A percentile compares a stretch with the other conserved stretches of the same genome.
Conservation (phyloP, 2,113 vertebrate genomes). For the Stomatorhinus ivindoensis region DNA sequence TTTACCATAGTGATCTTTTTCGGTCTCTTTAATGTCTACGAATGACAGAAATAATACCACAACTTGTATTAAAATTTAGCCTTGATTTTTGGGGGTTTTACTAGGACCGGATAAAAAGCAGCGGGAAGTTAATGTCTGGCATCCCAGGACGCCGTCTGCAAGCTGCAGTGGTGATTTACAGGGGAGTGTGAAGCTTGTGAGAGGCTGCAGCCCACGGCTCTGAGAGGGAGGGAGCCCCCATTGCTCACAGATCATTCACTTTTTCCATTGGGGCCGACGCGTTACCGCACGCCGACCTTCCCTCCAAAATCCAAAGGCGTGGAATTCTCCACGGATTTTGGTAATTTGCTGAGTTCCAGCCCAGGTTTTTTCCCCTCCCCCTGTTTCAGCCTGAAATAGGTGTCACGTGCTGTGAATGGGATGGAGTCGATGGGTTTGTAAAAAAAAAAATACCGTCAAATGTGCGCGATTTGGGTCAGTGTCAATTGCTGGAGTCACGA, state of each 20-base stretch:
- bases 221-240: background rate
- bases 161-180: background rate
- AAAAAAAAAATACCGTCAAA: conserved; percentile 35
- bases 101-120: background rate
- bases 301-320: background rate
- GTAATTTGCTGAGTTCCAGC: conserved; percentile 27
- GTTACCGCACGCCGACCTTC: conserved; percentile 22
- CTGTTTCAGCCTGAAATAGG: conserved; percentile 15
- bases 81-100: background rate
- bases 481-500: background rate
- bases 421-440: conserved; percentile 21
- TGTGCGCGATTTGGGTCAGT: conserved; percentile 26
- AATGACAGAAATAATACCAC: background rate
- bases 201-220: background rate
- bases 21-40: background rate
- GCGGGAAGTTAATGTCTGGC: background rate
- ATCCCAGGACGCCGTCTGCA: background rate
- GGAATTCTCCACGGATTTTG: background rate
- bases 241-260: conserved; percentile 20
- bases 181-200: background rate
- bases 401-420: background rate
- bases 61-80: background rate
- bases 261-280: conserved; percentile 31
- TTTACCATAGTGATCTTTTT: background rate
- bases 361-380: background rate